Evolutionary conservation across 2,888 invertebrate species (phyloP).

Genomic region (Flexamia atlantica): DNA sequence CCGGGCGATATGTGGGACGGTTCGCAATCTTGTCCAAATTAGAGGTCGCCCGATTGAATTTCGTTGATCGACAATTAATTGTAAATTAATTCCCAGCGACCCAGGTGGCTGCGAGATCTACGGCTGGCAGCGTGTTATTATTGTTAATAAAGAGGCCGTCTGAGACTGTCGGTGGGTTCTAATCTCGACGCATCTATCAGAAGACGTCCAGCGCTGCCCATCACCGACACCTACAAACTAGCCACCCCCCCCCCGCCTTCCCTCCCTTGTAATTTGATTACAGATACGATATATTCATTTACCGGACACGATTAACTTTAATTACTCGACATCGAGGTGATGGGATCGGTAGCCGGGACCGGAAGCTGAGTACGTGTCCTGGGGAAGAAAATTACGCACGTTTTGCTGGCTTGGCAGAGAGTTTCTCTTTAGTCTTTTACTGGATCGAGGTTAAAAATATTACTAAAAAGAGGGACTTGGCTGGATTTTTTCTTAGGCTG

Average conservation of each 20-base stretch:
- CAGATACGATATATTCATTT: constrained; percentile 54
- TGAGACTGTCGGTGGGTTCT: background rate
- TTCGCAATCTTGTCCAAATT: constrained; percentile 57
- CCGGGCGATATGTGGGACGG: background rate
- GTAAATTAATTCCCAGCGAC: constrained; percentile 42
- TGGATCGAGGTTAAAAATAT: too few relatives aligned
- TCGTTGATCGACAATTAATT: constrained; percentile 49
- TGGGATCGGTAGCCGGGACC: constrained; percentile 11
- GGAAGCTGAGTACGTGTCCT: constrained; percentile 26
- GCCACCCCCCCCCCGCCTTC: background rate
- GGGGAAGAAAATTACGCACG: background rate
- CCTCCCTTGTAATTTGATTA: constrained; percentile 52
- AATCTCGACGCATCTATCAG: constrained; percentile 20
- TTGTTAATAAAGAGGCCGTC: constrained; percentile 54
- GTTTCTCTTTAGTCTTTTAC: too few relatives aligned
- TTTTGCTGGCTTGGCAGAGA: too few relatives aligned
- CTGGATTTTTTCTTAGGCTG: too few relatives aligned
- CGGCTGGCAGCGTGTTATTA: constrained; percentile 58
- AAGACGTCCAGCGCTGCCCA: background rate
- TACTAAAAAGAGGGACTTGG: too few relatives aligned
- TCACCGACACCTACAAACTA: constrained; percentile 44
- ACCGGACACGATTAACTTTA: constrained; percentile 48
- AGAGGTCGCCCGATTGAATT: constrained; percentile 49
- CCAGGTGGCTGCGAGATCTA: constrained; percentile 47
- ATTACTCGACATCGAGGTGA: constrained; percentile 18